These are phyloP conservation scores for Ophthalmolycus amberensis DNA, from an alignment of 2,113 vertebrate species.

Conservation along the genomic window DNA sequence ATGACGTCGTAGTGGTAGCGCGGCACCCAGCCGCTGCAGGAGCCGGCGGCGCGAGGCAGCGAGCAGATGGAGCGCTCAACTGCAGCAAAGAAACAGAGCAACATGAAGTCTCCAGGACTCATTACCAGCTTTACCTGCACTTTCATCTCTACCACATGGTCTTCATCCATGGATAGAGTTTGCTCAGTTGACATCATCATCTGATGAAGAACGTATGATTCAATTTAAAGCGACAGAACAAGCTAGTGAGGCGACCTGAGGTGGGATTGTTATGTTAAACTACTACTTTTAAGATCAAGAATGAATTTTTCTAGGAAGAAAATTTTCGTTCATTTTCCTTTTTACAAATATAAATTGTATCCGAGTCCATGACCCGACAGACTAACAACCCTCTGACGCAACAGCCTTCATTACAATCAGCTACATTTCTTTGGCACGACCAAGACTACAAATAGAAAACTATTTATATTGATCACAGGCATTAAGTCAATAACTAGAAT, in stretches of 20 bases:
- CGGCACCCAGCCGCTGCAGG: constrained; percentile 88
- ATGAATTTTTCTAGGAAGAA: not conserved
- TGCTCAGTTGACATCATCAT: not conserved
- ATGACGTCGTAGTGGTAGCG: constrained; percentile 90
- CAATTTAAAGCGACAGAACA: not conserved
- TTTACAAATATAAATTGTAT: no score
- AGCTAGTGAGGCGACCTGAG: not conserved
- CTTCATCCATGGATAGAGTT: not conserved
- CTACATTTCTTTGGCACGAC: no score
- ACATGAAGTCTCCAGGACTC: not conserved
- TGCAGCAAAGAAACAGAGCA: constrained; percentile 58
- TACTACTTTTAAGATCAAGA: not conserved
- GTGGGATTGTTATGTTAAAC: not conserved
- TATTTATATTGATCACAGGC: no score
- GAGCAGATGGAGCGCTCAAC: constrained; percentile 87
- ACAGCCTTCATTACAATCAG: no score
- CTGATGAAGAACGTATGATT: not conserved
- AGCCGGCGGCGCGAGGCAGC: constrained; percentile 88
- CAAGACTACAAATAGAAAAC: no score
- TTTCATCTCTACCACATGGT: not conserved
- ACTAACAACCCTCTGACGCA: no score
- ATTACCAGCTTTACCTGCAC: not conserved
- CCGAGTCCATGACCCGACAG: no score
- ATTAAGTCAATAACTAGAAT: no score
- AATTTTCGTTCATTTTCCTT: no score